These are phyloP conservation scores for Biston betularia DNA, from an alignment of 2,888 invertebrate species.

Conservation along the genomic window DNA sequence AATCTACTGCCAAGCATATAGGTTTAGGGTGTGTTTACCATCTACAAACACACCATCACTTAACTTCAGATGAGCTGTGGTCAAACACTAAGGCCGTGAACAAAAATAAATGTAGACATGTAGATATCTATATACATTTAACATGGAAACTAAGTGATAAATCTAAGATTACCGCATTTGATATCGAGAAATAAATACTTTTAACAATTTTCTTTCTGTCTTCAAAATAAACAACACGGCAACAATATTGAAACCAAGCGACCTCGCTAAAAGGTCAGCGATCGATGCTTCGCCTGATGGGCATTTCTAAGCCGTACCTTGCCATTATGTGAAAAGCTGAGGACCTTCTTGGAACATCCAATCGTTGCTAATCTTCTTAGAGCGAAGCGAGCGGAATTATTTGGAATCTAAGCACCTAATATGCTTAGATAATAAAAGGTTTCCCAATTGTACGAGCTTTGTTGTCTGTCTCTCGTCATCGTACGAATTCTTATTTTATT, in stretches of 20 bases:
- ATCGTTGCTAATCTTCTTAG: slow-evolving; percentile 85
- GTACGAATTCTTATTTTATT: slow-evolving; percentile 37
- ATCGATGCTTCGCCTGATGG: slow-evolving; percentile 65
- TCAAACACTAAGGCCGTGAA: too few species aligned
- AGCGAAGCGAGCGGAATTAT: slow-evolving; percentile 77
- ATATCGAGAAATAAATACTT: neutral
- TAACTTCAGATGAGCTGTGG: too few species aligned
- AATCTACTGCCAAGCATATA: too few species aligned
- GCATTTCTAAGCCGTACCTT: slow-evolving; percentile 67
- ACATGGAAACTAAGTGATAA: too few species aligned
- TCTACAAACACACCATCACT: too few species aligned
- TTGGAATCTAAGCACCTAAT: slow-evolving; percentile 78
- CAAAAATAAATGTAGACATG: too few species aligned
- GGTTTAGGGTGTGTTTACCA: too few species aligned
- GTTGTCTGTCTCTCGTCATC: slow-evolving; percentile 34
- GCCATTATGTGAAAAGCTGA: slow-evolving; percentile 69
- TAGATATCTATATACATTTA: too few species aligned
- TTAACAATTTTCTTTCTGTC: slow-evolving; percentile 1
- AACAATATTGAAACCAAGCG: slow-evolving; percentile 35
- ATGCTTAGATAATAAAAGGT: slow-evolving; percentile 80
- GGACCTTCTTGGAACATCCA: slow-evolving; percentile 81
- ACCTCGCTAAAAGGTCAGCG: slow-evolving; percentile 58
- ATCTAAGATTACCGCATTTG: too few species aligned
- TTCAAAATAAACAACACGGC: neutral
- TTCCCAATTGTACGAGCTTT: slow-evolving; percentile 66